Conservation (phyloP, 2,797 vertebrate genomes). For the Cossypha heuglini region DNA sequence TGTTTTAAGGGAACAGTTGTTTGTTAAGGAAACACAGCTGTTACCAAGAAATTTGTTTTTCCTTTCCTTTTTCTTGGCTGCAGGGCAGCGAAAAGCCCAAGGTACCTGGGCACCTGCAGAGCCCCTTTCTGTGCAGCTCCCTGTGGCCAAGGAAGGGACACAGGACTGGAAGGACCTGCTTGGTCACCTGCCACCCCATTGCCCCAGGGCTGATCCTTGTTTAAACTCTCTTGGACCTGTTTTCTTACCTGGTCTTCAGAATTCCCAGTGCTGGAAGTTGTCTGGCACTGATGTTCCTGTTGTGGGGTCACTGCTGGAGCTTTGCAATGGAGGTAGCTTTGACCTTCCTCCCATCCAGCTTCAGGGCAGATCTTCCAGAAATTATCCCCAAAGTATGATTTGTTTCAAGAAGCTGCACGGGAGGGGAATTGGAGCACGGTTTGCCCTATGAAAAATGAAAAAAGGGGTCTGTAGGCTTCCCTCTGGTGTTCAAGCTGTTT, state of each 20-base stretch:
- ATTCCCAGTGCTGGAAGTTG: rapidly evolving
- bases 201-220: not conserved
- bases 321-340: not conserved
- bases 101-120: not conserved
- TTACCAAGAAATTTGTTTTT: constrained; percentile 60
- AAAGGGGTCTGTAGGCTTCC: not conserved
- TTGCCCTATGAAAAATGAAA: not conserved
- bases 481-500: not conserved
- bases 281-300: rapidly evolving
- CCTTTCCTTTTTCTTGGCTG: constrained; percentile 15
- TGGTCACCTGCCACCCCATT: not conserved
- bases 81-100: not conserved
- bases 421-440: not conserved
- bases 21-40: constrained; percentile 76
- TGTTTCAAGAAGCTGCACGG: not conserved
- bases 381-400: not conserved
- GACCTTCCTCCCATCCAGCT: not conserved
- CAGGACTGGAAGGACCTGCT: not conserved
- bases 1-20: constrained; percentile 74
- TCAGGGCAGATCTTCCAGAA: not conserved
- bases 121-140: not conserved
- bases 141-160: not conserved
- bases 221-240: not conserved
- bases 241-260: not conserved
- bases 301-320: not conserved